Evolutionary conservation across 2,113 vertebrate genomes (phyloP), one percentile per base, ranked within the genome.

Genomic region (Reinhardtius hippoglossoides): DNA sequence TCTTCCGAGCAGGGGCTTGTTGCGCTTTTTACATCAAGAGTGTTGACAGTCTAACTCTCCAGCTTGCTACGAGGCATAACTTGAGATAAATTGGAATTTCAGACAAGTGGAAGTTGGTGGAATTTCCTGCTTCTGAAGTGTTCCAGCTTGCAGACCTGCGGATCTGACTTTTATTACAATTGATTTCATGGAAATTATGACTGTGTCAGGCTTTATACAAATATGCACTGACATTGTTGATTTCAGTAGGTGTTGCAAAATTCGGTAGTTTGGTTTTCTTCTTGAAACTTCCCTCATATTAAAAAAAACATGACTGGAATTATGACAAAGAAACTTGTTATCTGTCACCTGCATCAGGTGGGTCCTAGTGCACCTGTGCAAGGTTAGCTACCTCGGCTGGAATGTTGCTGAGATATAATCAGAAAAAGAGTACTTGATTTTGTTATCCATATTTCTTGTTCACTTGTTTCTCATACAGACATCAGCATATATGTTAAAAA

Each of bases 291-390:
- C 15, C 21, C 54, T 60, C 15, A 56, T 56, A 61, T 71, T 67
- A 50, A 71, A 42, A 55, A 35, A 1, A 42, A 12, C 67, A 52
- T 67, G 42, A 37, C 48, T 62, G 23, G 70, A 81, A 50, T 63
- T 48, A 67, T 69, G 50, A 80, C 63, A 78, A 60, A 74, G 31
- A 64, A 62, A 54, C 9, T 12, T 67, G 27, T 75, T 78, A 86
- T 84, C 74, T 65, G 42, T 81, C 74, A 78, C 63, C 72, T 77
- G 62, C 80, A 81, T 83, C 70, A 73, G 48, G 74, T 67, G 71
- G 59, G 40, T 69, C 21, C 42, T 14, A 50, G 60, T 83, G 68
- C 81, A 87, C 82, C 87, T 85, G 75, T 71, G 48, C 24, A 65
- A 67, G 35, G 64, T 67, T 64, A 68, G 60, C 35, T 56, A 65